A percentile compares a stretch with the other conserved stretches of the same genome.
phyloP scores from a whole-genome alignment of 2,113 vertebrate genomes.

The Gambusia affinis region DNA sequence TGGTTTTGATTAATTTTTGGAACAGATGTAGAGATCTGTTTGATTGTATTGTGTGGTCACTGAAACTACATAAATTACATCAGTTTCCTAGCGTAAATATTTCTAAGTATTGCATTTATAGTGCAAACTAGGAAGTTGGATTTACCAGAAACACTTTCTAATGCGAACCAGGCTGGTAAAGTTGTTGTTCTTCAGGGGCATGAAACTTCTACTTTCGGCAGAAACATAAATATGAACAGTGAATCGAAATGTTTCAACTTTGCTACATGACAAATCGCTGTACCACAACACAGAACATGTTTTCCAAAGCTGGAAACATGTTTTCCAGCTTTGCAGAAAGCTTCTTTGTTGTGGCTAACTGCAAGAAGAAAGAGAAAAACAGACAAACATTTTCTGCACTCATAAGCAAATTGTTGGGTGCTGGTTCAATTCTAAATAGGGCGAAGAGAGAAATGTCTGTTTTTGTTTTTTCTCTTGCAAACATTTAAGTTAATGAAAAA shows the following conservation, averaged over 20 bases:
- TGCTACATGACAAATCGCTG: constrained; percentile 8
- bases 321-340: neutral
- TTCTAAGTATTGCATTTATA: neutral
- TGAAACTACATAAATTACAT: neutral
- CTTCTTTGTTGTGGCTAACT: neutral
- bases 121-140: neutral
- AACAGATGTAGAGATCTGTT: neutral
- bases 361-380: neutral
- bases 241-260: neutral
- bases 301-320: constrained; percentile 2
- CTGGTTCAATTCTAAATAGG: neutral
- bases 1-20: constrained; percentile 7
- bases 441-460: neutral
- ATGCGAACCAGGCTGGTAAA: neutral
- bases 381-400: neutral
- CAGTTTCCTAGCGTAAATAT: neutral
- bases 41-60: neutral
- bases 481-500: neutral
- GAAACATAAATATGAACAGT: neutral
- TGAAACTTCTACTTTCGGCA: neutral
- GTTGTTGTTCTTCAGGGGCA: neutral
- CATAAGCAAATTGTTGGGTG: neutral
- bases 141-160: neutral
- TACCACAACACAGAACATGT: neutral
- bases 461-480: neutral